Base-by-base conservation (phyloP, 2,113 vertebrate species). In the Ailuropoda melanoleuca region DNA sequence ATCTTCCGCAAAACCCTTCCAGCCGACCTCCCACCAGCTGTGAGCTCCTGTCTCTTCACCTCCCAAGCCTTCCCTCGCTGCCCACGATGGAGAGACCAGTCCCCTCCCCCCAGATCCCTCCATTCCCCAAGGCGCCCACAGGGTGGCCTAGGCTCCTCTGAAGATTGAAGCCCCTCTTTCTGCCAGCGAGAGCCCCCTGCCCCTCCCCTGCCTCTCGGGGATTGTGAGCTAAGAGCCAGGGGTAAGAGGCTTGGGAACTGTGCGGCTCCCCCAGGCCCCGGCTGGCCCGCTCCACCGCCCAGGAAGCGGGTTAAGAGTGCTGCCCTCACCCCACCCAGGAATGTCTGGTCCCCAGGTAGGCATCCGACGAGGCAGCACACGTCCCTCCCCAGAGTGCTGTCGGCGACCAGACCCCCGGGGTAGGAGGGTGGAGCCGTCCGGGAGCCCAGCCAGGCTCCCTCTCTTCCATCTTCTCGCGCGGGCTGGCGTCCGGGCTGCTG, bases 161-260 rank as follows among this genome's bases (percentile, higher is more conserved):
- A 43, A 83, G 82, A 72, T 7, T 24, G 82, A 88, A 50, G 39
- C 19, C 21, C 62, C 18, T 34, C 78, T 50, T 55, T 55, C 23
- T 17, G n/a, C 31, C 12, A 4, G 3, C 19, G 19, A 50, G 43
- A 55, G 77, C 23, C n/a, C 15, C 17, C 46, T 46, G 94, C 94
- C 97, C 94, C 97, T 83, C 96, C 96, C 98, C 64, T 86, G 39
- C 55, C 94, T 50, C 60, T 50, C 13, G 1, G 60, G 96, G 92
- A 98, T 98, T 98, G 89, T 98, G 97, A 98, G 97, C 97, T 98
- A 97, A 98, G 97, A 92, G 96, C 34, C 12, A 0, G 37, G 55
- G 12, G 13, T 39, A 29, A 68, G 81, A 80, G 84, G 86, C 83
- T 85, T 6, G 64, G 66, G 82, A 13, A 26, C 21, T 0, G 3